phyloP scores from a whole-genome alignment of 2,113 vertebrate species.

The Tautogolabrus adspersus region DNA sequence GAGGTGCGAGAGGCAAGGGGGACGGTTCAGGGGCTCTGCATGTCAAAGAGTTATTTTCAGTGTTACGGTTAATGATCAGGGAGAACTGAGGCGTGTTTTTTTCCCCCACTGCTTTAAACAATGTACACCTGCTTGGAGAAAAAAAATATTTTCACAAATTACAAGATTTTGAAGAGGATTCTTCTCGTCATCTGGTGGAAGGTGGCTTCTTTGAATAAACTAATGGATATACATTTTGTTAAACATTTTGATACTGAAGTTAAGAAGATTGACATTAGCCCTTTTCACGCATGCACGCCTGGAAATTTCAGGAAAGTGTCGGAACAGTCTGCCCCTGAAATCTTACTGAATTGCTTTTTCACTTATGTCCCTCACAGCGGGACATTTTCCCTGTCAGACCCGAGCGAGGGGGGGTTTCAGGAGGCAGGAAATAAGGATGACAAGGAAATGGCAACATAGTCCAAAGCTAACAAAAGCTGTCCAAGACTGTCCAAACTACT shows the following conservation, averaged over 20 bases:
- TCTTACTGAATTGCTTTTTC: too few relatives aligned
- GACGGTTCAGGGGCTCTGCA: conserved; percentile 51
- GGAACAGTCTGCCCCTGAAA: too few relatives aligned
- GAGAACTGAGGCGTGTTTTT: conserved; percentile 41
- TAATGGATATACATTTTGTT: neutral
- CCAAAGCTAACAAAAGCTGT: too few relatives aligned
- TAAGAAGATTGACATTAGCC: neutral
- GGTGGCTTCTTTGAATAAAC: conserved; percentile 5
- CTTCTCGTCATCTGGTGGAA: conserved; percentile 1
- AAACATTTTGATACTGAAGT: neutral
- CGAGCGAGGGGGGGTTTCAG: too few relatives aligned
- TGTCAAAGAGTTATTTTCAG: conserved; percentile 30
- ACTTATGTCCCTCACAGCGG: too few relatives aligned
- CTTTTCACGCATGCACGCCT: too few relatives aligned
- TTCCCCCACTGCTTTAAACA: conserved; percentile 49
- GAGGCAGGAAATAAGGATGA: too few relatives aligned
- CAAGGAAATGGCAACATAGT: too few relatives aligned
- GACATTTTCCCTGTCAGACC: too few relatives aligned
- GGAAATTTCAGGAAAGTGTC: too few relatives aligned
- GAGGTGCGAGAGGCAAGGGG: conserved; percentile 21
- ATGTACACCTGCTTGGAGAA: conserved; percentile 13
- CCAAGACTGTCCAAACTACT: too few relatives aligned
- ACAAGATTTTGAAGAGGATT: conserved; percentile 26
- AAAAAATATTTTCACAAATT: neutral
- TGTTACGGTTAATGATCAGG: conserved; percentile 52